Conservation (phyloP, 35 echinoderm and acorn worm genomes). For the Apostichopus californicus region DNA sequence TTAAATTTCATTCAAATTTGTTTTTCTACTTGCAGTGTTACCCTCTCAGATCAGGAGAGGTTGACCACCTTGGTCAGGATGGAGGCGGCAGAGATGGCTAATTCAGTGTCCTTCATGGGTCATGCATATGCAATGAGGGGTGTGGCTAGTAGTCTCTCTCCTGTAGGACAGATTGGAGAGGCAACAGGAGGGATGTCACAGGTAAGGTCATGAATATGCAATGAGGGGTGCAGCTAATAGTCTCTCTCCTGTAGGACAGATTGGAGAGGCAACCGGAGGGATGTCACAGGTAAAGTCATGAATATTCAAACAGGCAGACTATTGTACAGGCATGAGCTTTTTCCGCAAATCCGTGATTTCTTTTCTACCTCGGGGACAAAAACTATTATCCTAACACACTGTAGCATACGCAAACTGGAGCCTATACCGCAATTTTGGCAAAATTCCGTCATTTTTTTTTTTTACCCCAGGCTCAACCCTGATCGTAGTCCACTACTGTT, state of each 20-base stretch:
- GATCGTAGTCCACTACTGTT: no score
- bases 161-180: conserved; percentile 41
- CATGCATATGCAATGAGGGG: conserved; percentile 86
- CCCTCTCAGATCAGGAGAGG: conserved; percentile 66
- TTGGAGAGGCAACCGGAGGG: conserved; percentile 75
- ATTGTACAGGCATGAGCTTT: no score
- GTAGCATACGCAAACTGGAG: no score
- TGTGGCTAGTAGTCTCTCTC: conserved; percentile 75
- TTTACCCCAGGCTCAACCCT: no score
- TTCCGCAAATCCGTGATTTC: no score
- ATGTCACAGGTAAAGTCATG: conserved; percentile 81
- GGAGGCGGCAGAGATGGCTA: conserved; percentile 90
- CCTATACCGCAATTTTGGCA: no score
- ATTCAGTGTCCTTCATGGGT: conserved; percentile 72
- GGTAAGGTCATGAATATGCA: conserved; percentile 79
- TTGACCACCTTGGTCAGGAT: conserved; percentile 87
- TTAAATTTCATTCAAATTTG: not conserved
- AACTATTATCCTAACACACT: not conserved
- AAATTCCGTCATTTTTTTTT: not conserved
- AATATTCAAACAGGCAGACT: not conserved
- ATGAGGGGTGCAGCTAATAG: conserved; percentile 83
- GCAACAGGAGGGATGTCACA: conserved; percentile 76
- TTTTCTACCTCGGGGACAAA: not conserved
- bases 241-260: conserved; percentile 75
- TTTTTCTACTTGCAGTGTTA: conserved; percentile 55